phyloP scores from a whole-genome alignment of 1,140 invertebrate genomes.

The Philopotamus ludificatus region DNA sequence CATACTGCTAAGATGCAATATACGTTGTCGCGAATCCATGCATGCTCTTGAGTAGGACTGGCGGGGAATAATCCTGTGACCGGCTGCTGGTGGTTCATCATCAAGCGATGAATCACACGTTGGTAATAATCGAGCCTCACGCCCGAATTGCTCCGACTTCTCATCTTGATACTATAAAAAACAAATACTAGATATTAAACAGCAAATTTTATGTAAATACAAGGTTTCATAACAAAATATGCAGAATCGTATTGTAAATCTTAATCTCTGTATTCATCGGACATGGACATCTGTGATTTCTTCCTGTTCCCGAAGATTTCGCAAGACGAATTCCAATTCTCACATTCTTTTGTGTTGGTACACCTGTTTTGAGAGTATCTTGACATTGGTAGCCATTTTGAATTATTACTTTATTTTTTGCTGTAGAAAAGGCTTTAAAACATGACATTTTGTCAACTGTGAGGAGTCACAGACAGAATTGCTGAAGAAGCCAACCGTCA shows the following conservation, averaged over 20 bases:
- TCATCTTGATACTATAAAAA: conserved; percentile 60
- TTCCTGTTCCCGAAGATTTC: no score
- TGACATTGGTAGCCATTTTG: no score
- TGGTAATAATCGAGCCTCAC: conserved; percentile 95
- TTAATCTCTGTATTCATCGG: background rate
- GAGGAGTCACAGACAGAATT: no score
- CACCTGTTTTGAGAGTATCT: no score
- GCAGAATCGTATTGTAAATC: background rate
- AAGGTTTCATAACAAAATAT: background rate
- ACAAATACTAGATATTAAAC: background rate
- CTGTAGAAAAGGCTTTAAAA: no score
- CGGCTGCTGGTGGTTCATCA: conserved; percentile 91
- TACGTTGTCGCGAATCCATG: conserved; percentile 98
- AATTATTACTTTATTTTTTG: no score
- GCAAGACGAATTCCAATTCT: no score
- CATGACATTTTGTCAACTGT: no score
- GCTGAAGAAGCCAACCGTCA: no score
- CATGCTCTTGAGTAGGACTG: conserved; percentile 84
- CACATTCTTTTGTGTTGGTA: no score
- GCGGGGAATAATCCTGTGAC: conserved; percentile 91
- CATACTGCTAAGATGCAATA: conserved; percentile 97
- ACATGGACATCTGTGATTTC: no score
- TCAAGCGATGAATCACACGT: conserved; percentile 85
- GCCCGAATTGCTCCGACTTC: conserved; percentile 91
- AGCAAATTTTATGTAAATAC: background rate